These are phyloP conservation scores for Thymelicus lineola DNA, from an alignment of 2,888 invertebrate genomes.

Conservation along the genomic window DNA sequence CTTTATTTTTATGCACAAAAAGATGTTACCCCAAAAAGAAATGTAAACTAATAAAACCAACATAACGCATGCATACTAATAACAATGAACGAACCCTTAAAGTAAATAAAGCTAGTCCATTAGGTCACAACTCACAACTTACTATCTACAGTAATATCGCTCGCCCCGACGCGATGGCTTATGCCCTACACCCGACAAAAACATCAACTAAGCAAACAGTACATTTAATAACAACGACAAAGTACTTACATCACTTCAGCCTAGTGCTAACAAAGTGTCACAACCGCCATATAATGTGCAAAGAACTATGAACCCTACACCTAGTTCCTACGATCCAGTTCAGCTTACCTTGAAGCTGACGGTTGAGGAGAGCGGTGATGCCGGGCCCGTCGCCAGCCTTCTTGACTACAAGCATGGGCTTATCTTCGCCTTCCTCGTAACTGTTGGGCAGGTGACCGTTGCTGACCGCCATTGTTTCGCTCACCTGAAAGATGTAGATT, in stretches of 20 bases:
- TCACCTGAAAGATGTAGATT: conserved; percentile 83
- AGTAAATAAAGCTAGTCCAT: not conserved
- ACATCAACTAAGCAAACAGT: conserved; percentile 7
- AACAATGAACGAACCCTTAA: not conserved
- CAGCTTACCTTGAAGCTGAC: conserved; percentile 89
- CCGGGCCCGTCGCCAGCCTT: conserved; percentile 91
- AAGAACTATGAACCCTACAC: not conserved
- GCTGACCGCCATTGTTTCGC: conserved; percentile 91
- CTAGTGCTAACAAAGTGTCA: conserved; percentile 1
- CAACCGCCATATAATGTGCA: conserved; percentile 13
- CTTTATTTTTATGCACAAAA: not conserved
- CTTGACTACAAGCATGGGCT: conserved; percentile 91
- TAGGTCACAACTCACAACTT: not conserved
- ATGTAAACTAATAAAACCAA: not conserved
- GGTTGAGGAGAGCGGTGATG: conserved; percentile 90
- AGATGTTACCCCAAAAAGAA: not conserved
- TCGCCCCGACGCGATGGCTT: conserved; percentile 6
- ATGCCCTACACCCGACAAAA: conserved; percentile 9
- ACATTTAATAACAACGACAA: conserved; percentile 45
- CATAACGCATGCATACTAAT: not conserved
- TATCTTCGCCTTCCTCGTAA: conserved; percentile 90
- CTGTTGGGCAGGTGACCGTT: conserved; percentile 90
- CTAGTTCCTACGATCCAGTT: not conserved
- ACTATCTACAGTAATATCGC: not conserved
- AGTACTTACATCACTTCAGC: conserved; percentile 44